Evolutionary conservation across 30 jellyfish, hydroid and myxozoan species (phyloP).

Genomic region (Hydractinia symbiolongicarpus): DNA sequence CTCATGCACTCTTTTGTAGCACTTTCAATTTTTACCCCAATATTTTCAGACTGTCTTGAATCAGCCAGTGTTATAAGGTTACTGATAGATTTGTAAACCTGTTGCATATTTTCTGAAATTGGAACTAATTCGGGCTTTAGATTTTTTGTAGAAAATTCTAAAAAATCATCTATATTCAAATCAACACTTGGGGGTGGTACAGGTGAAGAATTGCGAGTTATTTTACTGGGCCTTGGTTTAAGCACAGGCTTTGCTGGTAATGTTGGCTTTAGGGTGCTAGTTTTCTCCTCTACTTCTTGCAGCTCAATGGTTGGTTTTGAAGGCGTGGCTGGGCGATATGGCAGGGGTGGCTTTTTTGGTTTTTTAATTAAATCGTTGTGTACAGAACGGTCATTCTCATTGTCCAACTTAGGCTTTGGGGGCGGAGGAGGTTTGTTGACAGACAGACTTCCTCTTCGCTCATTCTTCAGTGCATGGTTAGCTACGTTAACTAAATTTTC

Average conservation of each 20-base stretch:
- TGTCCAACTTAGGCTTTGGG: not conserved
- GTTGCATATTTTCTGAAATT: constrained; percentile 52
- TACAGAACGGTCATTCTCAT: constrained; percentile 12
- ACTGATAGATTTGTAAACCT: constrained; percentile 35
- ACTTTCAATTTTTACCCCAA: constrained; percentile 35
- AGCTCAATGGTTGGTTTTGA: not conserved
- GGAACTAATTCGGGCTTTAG: constrained; percentile 55
- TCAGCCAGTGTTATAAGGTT: constrained; percentile 51
- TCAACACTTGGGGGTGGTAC: constrained; percentile 14
- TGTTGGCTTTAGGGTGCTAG: constrained; percentile 4
- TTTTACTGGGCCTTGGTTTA: constrained; percentile 48
- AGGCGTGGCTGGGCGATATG: constrained; percentile 22
- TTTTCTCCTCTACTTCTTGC: not conserved
- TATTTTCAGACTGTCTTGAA: constrained; percentile 58
- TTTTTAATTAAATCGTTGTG: constrained; percentile 10
- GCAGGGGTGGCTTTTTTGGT: constrained; percentile 15
- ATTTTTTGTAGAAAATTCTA: not conserved
- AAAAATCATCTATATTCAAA: not conserved
- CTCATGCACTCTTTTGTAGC: constrained; percentile 26
- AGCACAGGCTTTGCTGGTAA: constrained; percentile 29
- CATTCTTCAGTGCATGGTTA: constrained; percentile 11
- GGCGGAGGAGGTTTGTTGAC: constrained; percentile 77
- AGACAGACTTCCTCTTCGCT: constrained; percentile 34
- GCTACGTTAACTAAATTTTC: constrained; percentile 2
- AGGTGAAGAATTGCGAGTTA: not conserved